phyloP scores from a whole-genome alignment of 2,113 vertebrate genomes.

The Chascanopsetta lugubris region DNA sequence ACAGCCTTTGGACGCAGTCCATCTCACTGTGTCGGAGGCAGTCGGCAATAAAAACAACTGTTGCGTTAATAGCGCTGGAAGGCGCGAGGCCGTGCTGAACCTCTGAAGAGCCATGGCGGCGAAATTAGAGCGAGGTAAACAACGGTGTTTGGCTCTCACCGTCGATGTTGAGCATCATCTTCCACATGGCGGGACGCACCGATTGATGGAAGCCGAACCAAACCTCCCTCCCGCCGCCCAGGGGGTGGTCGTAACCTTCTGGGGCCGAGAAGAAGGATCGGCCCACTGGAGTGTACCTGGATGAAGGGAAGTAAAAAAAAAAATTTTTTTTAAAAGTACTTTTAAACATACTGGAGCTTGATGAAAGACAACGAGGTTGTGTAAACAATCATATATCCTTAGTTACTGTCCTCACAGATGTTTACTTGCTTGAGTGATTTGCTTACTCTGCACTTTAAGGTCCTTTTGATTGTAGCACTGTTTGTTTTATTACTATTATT shows the following conservation, averaged over 20 bases:
- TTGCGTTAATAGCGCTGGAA: neutral
- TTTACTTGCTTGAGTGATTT: too few relatives aligned
- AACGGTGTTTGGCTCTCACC: conserved; percentile 79
- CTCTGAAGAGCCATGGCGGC: neutral
- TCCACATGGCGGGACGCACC: conserved; percentile 99
- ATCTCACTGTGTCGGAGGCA: neutral
- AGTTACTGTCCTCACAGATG: too few relatives aligned
- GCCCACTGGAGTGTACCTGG: conserved; percentile 98
- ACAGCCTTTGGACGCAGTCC: neutral
- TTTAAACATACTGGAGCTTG: too few relatives aligned
- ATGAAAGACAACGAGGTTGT: neutral
- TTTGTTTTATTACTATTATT: too few relatives aligned
- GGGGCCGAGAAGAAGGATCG: conserved; percentile 99
- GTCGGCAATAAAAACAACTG: neutral
- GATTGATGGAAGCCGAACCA: conserved; percentile 99
- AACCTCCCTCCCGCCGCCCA: conserved; percentile 97
- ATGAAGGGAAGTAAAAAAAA: neutral
- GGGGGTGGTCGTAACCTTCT: conserved; percentile 96
- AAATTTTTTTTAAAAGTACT: neutral
- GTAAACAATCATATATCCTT: too few relatives aligned
- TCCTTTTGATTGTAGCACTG: too few relatives aligned
- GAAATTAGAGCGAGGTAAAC: conserved; percentile 3
- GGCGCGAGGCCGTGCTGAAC: neutral
- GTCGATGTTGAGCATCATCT: conserved; percentile 99
- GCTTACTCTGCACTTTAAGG: too few relatives aligned